Evolutionary conservation across 2,113 vertebrate species (phyloP).

Genomic region (Leucopsar rothschildi): DNA sequence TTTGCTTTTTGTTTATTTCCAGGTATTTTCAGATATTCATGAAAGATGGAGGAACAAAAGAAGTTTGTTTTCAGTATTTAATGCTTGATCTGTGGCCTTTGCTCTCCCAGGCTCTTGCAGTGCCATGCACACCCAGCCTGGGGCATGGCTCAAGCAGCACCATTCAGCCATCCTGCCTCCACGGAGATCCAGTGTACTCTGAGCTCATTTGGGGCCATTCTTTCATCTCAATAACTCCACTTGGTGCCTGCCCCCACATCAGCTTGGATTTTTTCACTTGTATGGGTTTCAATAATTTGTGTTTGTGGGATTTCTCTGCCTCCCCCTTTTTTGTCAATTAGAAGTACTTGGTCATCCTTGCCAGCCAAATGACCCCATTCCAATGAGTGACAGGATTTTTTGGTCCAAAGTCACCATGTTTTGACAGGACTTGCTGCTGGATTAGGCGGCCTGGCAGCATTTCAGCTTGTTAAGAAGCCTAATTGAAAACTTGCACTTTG

Average conservation of each 20-base stretch:
- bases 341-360: background rate
- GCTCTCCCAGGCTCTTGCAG: background rate
- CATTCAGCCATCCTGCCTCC: background rate
- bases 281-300: background rate
- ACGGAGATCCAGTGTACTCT: accelerated
- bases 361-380: background rate
- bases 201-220: background rate
- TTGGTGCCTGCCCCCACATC: background rate
- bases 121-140: background rate
- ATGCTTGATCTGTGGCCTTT: background rate
- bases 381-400: accelerated
- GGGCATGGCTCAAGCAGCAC: background rate
- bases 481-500: background rate
- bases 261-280: background rate
- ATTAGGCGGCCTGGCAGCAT: background rate
- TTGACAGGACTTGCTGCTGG: background rate
- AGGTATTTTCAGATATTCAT: background rate
- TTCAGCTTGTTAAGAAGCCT: background rate
- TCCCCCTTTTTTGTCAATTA: background rate
- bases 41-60: background rate
- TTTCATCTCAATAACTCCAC: background rate
- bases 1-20: background rate
- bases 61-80: background rate
- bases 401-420: background rate
- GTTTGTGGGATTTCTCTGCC: background rate